Evolutionary conservation across 1,140 invertebrate genomes (phyloP).

Genomic region (Microplitis mediator): DNA sequence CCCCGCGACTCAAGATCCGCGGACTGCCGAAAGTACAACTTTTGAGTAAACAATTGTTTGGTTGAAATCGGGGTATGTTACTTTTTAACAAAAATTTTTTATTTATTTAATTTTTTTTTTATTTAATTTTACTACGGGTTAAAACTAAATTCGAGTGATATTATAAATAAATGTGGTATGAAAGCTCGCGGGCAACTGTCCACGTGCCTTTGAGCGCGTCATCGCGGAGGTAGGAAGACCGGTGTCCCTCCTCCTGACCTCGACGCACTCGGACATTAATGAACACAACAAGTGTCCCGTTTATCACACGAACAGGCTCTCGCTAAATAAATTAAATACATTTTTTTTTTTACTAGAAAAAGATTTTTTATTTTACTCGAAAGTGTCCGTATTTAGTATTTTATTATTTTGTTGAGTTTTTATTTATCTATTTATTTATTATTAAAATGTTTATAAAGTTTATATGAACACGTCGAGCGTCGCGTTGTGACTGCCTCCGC

Average conservation of each 20-base stretch:
- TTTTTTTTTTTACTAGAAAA: too few species aligned
- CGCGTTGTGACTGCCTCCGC: constrained; percentile 61
- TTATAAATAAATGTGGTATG: neutral
- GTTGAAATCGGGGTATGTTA: neutral
- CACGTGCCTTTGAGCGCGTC: constrained; percentile 10
- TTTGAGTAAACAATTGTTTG: constrained; percentile 5
- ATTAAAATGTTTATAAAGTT: constrained; percentile 26
- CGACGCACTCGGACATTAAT: constrained; percentile 17
- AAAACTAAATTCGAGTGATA: too few species aligned
- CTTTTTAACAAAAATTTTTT: too few species aligned
- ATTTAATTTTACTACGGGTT: too few species aligned
- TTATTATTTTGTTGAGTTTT: too few species aligned
- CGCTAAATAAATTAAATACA: too few species aligned
- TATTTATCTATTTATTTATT: too few species aligned
- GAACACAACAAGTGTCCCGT: constrained; percentile 20
- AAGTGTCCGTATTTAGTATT: too few species aligned
- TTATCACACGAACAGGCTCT: neutral
- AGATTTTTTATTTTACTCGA: too few species aligned
- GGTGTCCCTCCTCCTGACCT: constrained; percentile 17
- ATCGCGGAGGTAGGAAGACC: constrained; percentile 12
- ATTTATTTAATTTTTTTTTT: too few species aligned
- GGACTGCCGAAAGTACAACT: constrained; percentile 33
- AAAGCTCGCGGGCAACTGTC: neutral
- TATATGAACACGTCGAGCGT: constrained; percentile 50
- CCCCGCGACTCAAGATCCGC: constrained; percentile 33